These are phyloP conservation scores for Brachionus plicatilis DNA, from an alignment of 1,140 invertebrate species.

Conservation along the genomic window DNA sequence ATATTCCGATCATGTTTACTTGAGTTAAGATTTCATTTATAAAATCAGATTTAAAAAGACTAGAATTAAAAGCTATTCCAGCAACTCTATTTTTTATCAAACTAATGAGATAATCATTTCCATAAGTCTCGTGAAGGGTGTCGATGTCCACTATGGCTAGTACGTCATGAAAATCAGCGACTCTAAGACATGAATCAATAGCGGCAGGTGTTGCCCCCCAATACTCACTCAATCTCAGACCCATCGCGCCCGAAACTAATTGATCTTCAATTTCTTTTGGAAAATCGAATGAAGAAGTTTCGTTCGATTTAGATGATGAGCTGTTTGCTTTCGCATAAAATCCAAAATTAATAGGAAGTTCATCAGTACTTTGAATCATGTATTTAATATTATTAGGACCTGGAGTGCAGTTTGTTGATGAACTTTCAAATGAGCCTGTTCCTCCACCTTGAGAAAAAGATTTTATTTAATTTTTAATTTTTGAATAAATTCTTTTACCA, in stretches of 20 bases:
- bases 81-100: slow-evolving; percentile 46
- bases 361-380: slow-evolving; percentile 55
- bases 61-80: slow-evolving; percentile 51
- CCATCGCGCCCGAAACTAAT: slow-evolving; percentile 52
- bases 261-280: slow-evolving; percentile 50
- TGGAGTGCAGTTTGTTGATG: slow-evolving; percentile 54
- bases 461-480: background rate
- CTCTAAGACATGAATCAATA: slow-evolving; percentile 51
- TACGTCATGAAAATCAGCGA: slow-evolving; percentile 52
- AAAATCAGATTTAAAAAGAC: slow-evolving; percentile 8
- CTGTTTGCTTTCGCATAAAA: slow-evolving; percentile 55
- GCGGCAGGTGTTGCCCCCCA: slow-evolving; percentile 54
- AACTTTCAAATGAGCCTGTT: slow-evolving; percentile 53
- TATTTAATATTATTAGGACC: slow-evolving; percentile 53
- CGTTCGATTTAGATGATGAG: slow-evolving; percentile 42
- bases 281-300: slow-evolving; percentile 42
- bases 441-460: slow-evolving; percentile 48
- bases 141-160: slow-evolving; percentile 54
- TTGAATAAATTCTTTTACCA: background rate
- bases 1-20: slow-evolving; percentile 32
- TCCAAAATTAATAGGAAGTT: slow-evolving; percentile 54
- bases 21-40: slow-evolving; percentile 31
- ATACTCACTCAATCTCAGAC: slow-evolving; percentile 54
- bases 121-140: slow-evolving; percentile 52
- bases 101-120: background rate